Evolutionary conservation across 1,140 invertebrate species (phyloP), one percentile per base, ranked within the genome.

Genomic region (Tribolium castaneum): DNA sequence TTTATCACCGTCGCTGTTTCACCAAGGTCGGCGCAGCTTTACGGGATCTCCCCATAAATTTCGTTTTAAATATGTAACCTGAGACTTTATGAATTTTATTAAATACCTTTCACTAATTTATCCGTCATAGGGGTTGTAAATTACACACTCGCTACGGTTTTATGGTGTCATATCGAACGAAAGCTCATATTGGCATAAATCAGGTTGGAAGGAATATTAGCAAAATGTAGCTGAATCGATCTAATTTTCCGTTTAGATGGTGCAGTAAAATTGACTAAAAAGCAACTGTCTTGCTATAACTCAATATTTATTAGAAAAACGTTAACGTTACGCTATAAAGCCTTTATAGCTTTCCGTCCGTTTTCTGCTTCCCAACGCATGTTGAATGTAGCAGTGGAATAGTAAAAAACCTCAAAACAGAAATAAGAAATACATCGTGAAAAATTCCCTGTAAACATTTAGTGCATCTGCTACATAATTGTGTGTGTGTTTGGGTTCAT

Each of bases 271-370:
- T 54, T 73, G 71, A 73, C 49, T 14, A 35, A 52, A 73, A 73
- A 35, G 25, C 45, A 35, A 50, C 71, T 34, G 71, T 73, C 71
- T 73, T 73, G 22, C 49, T 54, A 73, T 73, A 73, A 73, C 71
- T 73, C 71, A 73, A 54, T 73, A 73, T 73, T 73, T 73, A 73
- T 52, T 73, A 73, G 71, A 54, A 73, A 73, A 73, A 54, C 71
- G 71, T 73, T 73, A 73, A 73, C 71, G 50, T 49, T 52, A 54
- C 19, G 52, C 71, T 73, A 73, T 73, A 73, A 73, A 73, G 71
- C 50, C 71, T 73, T 73, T 73, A 73, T 25, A 16, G 71, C 71
- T 73, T 52, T 72, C 45, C 49, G n/a, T 73, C 49, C 59, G 5
- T 66, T 66, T 35, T 7, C 54, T 12, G 19, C 30, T 9, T 66